Evolutionary conservation across 2,797 vertebrate genomes (phyloP).

Genomic region (Lepilemur septentrionalis): DNA sequence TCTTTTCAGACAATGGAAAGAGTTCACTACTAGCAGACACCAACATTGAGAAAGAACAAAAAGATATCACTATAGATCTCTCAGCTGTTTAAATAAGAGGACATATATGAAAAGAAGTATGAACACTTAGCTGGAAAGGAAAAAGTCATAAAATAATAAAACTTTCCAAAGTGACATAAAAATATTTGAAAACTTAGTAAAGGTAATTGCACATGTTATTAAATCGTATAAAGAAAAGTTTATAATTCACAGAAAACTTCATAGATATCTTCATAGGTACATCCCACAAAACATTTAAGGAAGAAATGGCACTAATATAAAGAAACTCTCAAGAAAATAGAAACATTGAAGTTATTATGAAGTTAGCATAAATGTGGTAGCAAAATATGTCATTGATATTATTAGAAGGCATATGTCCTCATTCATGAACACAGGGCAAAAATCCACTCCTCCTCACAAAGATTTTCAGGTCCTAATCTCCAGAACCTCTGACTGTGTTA

Average conservation of each 20-base stretch:
- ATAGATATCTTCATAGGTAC: background rate
- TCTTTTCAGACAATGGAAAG: background rate
- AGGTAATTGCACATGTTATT: background rate
- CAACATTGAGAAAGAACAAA: background rate
- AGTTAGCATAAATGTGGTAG: background rate
- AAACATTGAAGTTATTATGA: background rate
- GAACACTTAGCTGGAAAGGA: background rate
- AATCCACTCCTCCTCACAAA: background rate
- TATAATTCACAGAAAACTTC: background rate
- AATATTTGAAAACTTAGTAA: background rate
- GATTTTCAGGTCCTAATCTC: background rate
- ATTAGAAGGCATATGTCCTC: background rate
- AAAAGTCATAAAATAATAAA: background rate
- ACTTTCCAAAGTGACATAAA: background rate
- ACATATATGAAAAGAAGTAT: background rate
- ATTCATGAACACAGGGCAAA: background rate
- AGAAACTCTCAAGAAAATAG: background rate
- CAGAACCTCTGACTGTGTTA: fast-evolving
- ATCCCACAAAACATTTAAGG: background rate
- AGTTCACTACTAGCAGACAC: background rate
- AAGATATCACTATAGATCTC: background rate
- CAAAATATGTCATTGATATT: background rate
- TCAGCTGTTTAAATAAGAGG: background rate
- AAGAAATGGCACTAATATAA: background rate
- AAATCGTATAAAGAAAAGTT: background rate